Base-by-base conservation (phyloP, 1,140 invertebrate species). In the Polyergus mexicanus region DNA sequence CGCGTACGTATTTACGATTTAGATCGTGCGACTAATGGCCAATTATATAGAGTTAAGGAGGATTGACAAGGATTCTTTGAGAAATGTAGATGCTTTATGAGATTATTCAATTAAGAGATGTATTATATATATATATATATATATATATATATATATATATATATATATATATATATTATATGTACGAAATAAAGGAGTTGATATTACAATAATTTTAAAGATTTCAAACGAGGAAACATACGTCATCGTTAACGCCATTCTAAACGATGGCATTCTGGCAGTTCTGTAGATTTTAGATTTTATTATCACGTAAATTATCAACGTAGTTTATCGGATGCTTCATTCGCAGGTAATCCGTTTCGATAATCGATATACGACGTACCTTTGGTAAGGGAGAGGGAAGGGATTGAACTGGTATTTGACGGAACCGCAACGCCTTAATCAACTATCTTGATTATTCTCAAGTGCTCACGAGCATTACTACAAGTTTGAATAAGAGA, bases 91-190 rank as follows among this genome's bases (percentile, higher is more conserved):
- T 16, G 28, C 13, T 60, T 85, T 71, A 71, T 47, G 69, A 75
- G 56, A 62, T n/a, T 84, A 35, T 11, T 65, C 2, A 51, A 44
- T 77, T 84, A n/a, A 77, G n/a, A 75, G 69, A 84, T 84, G 58
- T 77, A 77, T 54, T 25, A 62, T 83, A 83, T 84, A 84, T 44
- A 85, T 74, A 32, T 87, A 84, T 56, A 69, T 88, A 86, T 76
- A 66, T 62, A 22, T 86, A 60, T 19, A 62, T 51, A 63, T 28
- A 44, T 13, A 60, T 51, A 25, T 85, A 71, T 60, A 69, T 88
- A 86, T 81, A 19, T 47, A 3, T 47, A 47, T 47, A 19, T 32
- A 32, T 32, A 32, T 32, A 32, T 32, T 32, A 3, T 47, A 16
- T 44, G 58, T 51, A 62, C 13, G 22, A 78, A 71, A 81, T 81